phyloP scores from a whole-genome alignment of 2,113 vertebrate species.

The Gallinago paraguaiae region DNA sequence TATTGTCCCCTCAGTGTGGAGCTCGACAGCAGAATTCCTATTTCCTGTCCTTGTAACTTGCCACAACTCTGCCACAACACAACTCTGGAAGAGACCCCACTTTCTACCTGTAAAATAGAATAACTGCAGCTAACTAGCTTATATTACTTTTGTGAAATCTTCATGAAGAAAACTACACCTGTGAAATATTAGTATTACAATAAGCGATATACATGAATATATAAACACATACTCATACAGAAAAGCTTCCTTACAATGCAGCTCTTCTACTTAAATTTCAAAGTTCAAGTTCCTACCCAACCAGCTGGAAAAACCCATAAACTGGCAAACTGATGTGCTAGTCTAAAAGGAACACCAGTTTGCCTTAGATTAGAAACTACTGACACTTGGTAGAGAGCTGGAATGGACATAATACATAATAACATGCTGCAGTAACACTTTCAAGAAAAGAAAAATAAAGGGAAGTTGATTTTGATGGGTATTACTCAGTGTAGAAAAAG shows the following conservation, averaged over 20 bases:
- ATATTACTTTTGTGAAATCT: neutral
- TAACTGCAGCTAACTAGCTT: neutral
- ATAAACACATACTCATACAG: neutral
- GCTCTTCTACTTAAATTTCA: neutral
- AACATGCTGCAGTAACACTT: neutral
- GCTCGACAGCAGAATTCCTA: neutral
- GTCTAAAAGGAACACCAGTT: neutral
- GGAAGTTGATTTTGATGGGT: neutral
- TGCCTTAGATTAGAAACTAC: neutral
- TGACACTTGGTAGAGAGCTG: neutral
- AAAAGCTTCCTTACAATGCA: neutral
- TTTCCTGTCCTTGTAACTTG: neutral
- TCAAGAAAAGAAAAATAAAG: neutral
- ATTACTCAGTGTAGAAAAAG: neutral
- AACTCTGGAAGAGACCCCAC: neutral
- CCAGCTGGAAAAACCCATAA: neutral
- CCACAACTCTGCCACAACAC: neutral
- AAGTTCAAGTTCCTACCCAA: neutral
- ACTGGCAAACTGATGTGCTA: neutral
- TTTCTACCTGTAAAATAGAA: neutral
- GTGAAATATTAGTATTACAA: neutral
- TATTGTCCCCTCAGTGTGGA: neutral
- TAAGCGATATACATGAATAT: neutral
- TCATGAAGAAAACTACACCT: neutral
- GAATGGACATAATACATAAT: fast-evolving